Evolutionary conservation across 2,797 vertebrate species (phyloP), one percentile per base, ranked within the genome.

Genomic region (Gila robusta): DNA sequence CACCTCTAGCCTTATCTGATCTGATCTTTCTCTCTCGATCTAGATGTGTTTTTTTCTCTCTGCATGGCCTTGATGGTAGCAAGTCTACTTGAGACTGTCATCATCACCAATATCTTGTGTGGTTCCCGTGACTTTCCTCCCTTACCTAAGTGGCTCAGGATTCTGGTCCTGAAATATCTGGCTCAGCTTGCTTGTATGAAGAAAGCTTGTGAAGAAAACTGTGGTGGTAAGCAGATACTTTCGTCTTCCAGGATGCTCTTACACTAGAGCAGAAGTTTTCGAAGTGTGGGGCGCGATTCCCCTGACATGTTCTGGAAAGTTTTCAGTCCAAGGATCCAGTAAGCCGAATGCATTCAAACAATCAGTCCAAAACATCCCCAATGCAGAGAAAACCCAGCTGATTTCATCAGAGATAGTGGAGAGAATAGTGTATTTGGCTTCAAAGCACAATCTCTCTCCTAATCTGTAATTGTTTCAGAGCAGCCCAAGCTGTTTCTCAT

Each of bases 1-100:
- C 23, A 26, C 16, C 23, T 62, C 52, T 23, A 41, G 37, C 19
- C 17, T 39, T 2, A 23, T 37, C 35, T 37, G 35, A 59, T 23
- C 37, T 83, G 19, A 41, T 84, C 2, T 78, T 47, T 73, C 28
- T 89, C 47, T 49, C 14, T 74, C 19, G 6, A 71, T 88, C 70
- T 47, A 89, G 88, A 79, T 72, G 77, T 87, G 17, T 86, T 90
- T 86, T 96, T 96, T 88, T 93, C 92, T 2, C 59, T 94, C 83
- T 95, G 92, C 52, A 89, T 96, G 26, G 92, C 93, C 14, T 90
- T 96, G 86, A 96, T 96, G 94, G 94, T 95, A 82, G 37, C 87
- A 87, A 95, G 95, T 87, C 91, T 96, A 35, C 62, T 95, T 83
- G 93, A 96, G 89, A 94, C 95, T 0, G 77, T 95, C 23, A 78